A percentile compares a stretch with the other conserved stretches of the same genome.
Evolutionary conservation across 2,797 vertebrate species (phyloP).

Genomic region (Prionace glauca): DNA sequence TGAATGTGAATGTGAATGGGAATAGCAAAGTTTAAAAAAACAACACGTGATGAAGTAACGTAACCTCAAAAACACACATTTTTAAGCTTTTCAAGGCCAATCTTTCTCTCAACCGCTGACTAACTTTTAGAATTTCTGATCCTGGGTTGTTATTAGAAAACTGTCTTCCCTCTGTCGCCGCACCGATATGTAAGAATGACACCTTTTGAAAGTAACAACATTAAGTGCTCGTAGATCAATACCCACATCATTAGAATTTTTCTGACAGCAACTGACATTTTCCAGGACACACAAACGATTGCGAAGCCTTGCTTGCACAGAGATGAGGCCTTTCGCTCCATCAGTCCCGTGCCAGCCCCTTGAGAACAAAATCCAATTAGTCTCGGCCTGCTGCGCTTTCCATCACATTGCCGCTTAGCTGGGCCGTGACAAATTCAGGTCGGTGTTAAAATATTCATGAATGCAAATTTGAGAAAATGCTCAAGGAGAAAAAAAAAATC

Average conservation of each 20-base stretch:
- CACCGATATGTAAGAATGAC: background rate
- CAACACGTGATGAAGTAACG: background rate
- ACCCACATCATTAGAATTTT: too few species aligned
- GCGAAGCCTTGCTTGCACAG: background rate
- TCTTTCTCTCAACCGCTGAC: background rate
- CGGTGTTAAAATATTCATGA: background rate
- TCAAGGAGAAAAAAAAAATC: background rate
- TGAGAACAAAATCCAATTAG: background rate
- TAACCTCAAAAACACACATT: background rate
- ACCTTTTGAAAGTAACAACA: background rate
- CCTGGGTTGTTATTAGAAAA: background rate
- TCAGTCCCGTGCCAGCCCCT: background rate
- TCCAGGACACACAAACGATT: background rate
- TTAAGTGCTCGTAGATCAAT: too few species aligned
- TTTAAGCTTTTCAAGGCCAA: background rate
- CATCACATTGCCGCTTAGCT: background rate
- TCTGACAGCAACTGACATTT: background rate
- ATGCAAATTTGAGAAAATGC: background rate
- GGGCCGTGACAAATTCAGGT: background rate
- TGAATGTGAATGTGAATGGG: background rate
- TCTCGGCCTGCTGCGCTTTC: background rate
- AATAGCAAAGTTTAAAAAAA: background rate
- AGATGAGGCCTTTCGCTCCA: background rate
- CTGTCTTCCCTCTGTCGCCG: background rate
- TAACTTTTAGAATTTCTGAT: background rate